Base-by-base conservation (phyloP, 2,113 vertebrate species). In the Anser cygnoides region DNA sequence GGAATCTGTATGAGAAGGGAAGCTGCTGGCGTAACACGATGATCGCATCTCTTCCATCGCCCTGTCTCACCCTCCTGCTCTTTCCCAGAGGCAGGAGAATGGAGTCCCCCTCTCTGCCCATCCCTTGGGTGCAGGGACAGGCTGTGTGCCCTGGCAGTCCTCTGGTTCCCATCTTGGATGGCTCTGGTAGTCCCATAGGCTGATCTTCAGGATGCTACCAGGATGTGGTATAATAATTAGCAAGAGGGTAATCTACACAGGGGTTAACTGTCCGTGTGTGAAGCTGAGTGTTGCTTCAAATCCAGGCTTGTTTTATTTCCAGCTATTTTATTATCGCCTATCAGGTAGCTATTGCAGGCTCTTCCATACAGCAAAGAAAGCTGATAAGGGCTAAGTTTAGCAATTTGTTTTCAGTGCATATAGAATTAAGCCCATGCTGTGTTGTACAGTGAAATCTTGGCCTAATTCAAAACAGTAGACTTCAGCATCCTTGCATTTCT, bases 241-340 rank as follows among this genome's bases (percentile, higher is more conserved):
- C 57, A 71, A 28, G 59, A 43, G n/a, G 25, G 10, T 10, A 37
- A 31, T 18, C 37, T 66, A 39, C 0, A 0, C 21, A 13, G 37
- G n/a, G 39, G 10, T 33, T 57, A 65, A 59, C 57, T 67, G 14
- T 18, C 65, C n/a, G 0, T 33, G 20, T 2, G 0, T 4, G 15
- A 43, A 87, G 59, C 66, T n/a, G 44, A 65, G 55, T 22, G 20
- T 21, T 44, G 35, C 31, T 54, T 76, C 43, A 77, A 15, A 73
- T 5, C 50, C 11, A 12, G 22, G 82, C 25, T 67, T 20, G 29
- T 55, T 77, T 39, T 72, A 3, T 29, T 77, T 77, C 9, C 11
- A 21, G 3, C 14, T n/a, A 2, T 25, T 89, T 72, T 43, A 31
- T 33, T 86, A 22, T 23, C 17, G 1, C 10, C 17, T 22, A 41